Conservation (phyloP, 1,140 invertebrate species). For the Antheraea pernyi region DNA sequence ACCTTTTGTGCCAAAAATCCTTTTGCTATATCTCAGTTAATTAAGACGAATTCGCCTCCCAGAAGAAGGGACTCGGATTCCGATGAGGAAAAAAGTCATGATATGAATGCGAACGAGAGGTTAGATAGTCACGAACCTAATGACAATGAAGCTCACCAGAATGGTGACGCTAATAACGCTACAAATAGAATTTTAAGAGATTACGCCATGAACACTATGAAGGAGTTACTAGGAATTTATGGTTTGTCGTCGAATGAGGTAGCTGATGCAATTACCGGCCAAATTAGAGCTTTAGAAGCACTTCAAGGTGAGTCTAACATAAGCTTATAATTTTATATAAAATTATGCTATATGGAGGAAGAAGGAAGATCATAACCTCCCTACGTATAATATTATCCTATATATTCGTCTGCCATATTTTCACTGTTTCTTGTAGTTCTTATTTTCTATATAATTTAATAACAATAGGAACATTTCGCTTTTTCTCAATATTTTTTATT, state of each 20-base stretch:
- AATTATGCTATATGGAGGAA: no score
- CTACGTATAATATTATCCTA: no score
- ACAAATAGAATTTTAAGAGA: slow-evolving; percentile 81
- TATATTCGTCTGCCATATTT: no score
- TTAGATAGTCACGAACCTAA: slow-evolving; percentile 48
- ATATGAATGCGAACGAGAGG: slow-evolving; percentile 71
- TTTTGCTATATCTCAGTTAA: slow-evolving; percentile 78
- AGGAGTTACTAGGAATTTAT: slow-evolving; percentile 86
- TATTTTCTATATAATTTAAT: no score
- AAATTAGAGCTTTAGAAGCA: slow-evolving; percentile 77
- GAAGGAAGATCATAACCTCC: no score
- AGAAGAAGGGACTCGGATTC: slow-evolving; percentile 77
- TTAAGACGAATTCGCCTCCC: slow-evolving; percentile 76
- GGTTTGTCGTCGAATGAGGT: slow-evolving; percentile 82
- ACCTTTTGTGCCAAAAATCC: slow-evolving; percentile 79
- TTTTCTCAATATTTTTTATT: no score
- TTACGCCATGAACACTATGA: slow-evolving; percentile 88
- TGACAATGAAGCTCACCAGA: slow-evolving; percentile 60
- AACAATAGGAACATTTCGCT: no score
- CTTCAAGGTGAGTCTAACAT: slow-evolving; percentile 60
- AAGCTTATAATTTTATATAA: no score
- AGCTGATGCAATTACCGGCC: slow-evolving; percentile 80
- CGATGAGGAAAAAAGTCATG: slow-evolving; percentile 67
- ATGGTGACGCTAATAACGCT: slow-evolving; percentile 64
- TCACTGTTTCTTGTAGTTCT: no score